These are phyloP conservation scores for Scomberomorus guttatus DNA, from an alignment of 2,797 vertebrate genomes.

Conservation along the genomic window DNA sequence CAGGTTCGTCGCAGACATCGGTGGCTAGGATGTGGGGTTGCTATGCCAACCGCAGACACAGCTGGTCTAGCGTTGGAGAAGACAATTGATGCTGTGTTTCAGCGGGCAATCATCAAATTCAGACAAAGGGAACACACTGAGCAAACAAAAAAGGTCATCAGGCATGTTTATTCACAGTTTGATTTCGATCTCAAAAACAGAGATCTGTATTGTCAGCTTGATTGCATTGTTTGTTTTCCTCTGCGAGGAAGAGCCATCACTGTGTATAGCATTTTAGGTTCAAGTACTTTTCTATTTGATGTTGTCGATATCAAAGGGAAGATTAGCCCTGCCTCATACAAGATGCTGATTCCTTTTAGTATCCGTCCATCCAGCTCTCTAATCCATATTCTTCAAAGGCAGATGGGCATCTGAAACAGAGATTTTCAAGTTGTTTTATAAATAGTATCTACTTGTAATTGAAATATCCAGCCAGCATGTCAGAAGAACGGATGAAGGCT, in stretches of 20 bases:
- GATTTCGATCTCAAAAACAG: conserved; percentile 58
- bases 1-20: conserved; percentile 19
- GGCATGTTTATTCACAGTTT: conserved; percentile 57
- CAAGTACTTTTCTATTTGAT: conserved; percentile 71
- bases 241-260: conserved; percentile 20
- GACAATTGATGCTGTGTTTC: conserved; percentile 70
- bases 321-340: conserved; percentile 57
- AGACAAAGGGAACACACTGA: conserved; percentile 43
- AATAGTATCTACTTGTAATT: conserved; percentile 52
- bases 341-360: conserved; percentile 61
- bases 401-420: conserved; percentile 48
- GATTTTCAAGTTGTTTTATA: conserved; percentile 38
- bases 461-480: conserved; percentile 20
- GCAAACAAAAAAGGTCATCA: conserved; percentile 53
- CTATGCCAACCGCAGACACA: conserved; percentile 71
- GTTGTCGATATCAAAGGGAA: conserved; percentile 72
- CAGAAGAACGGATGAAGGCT: conserved; percentile 21
- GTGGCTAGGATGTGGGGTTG: conserved; percentile 59
- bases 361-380: conserved; percentile 46
- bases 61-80: conserved; percentile 54
- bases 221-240: conserved; percentile 60
- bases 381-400: conserved; percentile 70
- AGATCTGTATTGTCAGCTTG: conserved; percentile 50
- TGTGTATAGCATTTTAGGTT: conserved; percentile 40
- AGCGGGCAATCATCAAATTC: conserved; percentile 46